phyloP scores from a whole-genome alignment of 2,113 vertebrate species.

The Brienomyrus brachyistius region DNA sequence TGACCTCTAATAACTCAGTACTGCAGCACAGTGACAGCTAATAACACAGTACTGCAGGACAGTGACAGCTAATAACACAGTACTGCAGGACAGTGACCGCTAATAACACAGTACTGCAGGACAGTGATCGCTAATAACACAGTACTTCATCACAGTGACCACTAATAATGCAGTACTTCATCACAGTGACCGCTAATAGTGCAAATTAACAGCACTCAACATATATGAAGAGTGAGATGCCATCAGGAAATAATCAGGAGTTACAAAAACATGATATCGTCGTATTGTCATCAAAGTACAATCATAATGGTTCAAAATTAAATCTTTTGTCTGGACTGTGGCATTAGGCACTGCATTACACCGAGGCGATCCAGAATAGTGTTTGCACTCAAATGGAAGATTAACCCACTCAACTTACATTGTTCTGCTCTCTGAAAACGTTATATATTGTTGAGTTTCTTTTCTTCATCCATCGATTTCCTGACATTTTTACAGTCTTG shows the following conservation, averaged over 20 bases:
- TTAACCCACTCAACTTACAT: constrained; percentile 21
- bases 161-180: no score
- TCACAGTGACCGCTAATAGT: no score
- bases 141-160: no score
- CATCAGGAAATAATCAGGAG: not conserved
- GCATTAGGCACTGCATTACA: not conserved
- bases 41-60: no score
- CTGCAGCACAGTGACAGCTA: no score
- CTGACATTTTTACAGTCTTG: constrained; percentile 16
- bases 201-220: not conserved
- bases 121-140: no score
- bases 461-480: constrained; percentile 20
- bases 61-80: no score
- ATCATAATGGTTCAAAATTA: not conserved
- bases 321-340: not conserved
- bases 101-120: no score
- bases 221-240: not conserved
- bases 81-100: no score
- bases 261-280: not conserved
- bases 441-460: constrained; percentile 19
- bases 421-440: constrained; percentile 11
- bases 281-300: not conserved
- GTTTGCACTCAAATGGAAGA: not conserved
- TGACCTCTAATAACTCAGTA: no score
- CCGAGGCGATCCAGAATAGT: not conserved